phyloP scores from a whole-genome alignment of 92 coral and sea anemone species.

The Bergia sp. region DNA sequence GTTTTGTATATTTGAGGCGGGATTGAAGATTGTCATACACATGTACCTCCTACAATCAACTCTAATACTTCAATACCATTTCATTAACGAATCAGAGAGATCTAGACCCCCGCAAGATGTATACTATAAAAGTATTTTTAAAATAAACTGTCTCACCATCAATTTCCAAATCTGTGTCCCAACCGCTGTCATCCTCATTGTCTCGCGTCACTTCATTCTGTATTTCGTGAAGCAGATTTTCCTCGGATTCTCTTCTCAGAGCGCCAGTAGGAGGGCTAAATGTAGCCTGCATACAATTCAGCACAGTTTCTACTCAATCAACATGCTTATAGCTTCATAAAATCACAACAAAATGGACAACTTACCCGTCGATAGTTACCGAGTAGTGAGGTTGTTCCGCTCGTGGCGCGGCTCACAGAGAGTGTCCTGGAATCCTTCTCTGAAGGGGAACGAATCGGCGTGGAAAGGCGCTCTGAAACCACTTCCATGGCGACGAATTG shows the following conservation, averaged over 20 bases:
- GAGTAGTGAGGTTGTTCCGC: slow-evolving; percentile 61
- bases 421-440: slow-evolving; percentile 82
- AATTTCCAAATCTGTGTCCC: slow-evolving; percentile 97
- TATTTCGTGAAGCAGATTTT: slow-evolving; percentile 66
- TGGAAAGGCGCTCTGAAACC: slow-evolving; percentile 81
- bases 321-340: too few relatives aligned
- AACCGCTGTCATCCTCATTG: slow-evolving; percentile 77
- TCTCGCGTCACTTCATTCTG: slow-evolving; percentile 52
- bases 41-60: too few relatives aligned
- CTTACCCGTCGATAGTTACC: slow-evolving; percentile 79
- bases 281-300: slow-evolving; percentile 60
- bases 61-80: too few relatives aligned
- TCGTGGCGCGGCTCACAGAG: slow-evolving; percentile 75
- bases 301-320: background rate
- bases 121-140: too few relatives aligned
- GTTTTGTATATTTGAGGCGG: too few relatives aligned
- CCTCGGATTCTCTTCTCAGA: slow-evolving; percentile 78
- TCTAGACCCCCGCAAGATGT: too few relatives aligned
- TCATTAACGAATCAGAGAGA: too few relatives aligned
- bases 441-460: slow-evolving; percentile 98
- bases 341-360: background rate
- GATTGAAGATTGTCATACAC: too few relatives aligned
- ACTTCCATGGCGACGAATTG: slow-evolving; percentile 67
- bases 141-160: slow-evolving; percentile 65
- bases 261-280: slow-evolving; percentile 85